Conservation (phyloP, 2,888 invertebrate species). For the Mesoligia furuncula region DNA sequence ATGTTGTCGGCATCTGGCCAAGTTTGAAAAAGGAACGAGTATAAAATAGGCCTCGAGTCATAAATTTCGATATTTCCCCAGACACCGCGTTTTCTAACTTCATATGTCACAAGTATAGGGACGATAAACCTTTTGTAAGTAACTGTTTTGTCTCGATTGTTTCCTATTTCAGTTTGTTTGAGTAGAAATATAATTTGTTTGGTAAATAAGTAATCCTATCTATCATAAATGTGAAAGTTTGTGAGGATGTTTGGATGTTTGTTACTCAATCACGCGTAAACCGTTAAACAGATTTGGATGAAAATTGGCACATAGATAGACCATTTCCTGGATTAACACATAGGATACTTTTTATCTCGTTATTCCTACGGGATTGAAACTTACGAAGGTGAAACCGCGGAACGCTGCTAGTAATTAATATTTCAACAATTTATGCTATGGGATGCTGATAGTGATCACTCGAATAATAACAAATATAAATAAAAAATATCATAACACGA, state of each 20-base stretch:
- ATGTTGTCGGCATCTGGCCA: constrained; percentile 43
- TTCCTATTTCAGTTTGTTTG: constrained; percentile 39
- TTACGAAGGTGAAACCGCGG: no score
- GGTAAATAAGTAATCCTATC: constrained; percentile 11
- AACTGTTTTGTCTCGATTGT: constrained; percentile 28
- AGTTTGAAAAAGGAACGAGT: constrained; percentile 58
- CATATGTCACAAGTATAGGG: constrained; percentile 47
- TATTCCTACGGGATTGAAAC: no score
- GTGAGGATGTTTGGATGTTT: no score
- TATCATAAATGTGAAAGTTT: no score
- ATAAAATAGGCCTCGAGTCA: constrained; percentile 56
- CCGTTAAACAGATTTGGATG: no score
- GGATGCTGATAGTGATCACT: neutral
- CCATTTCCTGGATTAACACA: no score
- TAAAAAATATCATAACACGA: constrained; percentile 11
- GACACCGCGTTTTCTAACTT: constrained; percentile 52
- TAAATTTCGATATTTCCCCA: constrained; percentile 66
- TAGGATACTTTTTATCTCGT: no score
- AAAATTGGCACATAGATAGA: no score
- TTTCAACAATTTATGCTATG: no score
- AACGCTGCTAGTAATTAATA: no score
- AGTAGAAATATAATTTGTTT: constrained; percentile 26
- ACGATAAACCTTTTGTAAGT: constrained; percentile 58
- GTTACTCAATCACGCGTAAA: no score
- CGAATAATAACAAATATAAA: neutral